Percentiles rank a stretch among this genome's conserved stretches.
phyloP scores from a whole-genome alignment of 2,113 vertebrate genomes.

The Odobenus rosmarus region DNA sequence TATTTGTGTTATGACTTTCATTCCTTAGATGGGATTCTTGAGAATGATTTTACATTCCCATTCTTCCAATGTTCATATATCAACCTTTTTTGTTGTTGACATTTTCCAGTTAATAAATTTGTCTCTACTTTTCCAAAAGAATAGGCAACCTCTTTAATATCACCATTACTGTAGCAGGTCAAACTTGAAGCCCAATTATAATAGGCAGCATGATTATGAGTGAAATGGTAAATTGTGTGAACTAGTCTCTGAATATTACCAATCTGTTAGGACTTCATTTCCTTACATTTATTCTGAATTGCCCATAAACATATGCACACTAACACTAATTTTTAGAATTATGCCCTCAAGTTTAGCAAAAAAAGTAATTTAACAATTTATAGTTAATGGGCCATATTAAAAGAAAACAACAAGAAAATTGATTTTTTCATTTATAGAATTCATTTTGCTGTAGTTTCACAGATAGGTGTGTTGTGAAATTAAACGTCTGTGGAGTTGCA shows the following conservation, averaged over 20 bases:
- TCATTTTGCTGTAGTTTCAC: background rate
- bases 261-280: background rate
- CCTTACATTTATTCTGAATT: background rate
- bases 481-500: background rate
- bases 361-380: background rate
- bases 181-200: background rate
- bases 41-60: background rate
- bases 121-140: background rate
- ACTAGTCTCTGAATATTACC: background rate
- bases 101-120: constrained; percentile 41
- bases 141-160: background rate
- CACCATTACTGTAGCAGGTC: background rate
- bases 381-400: background rate
- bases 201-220: background rate
- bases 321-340: background rate
- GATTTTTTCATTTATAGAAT: background rate
- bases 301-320: background rate
- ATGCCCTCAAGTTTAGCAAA: background rate
- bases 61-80: background rate
- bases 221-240: background rate
- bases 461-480: background rate
- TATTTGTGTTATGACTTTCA: background rate
- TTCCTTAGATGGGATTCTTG: background rate
- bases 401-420: background rate
- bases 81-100: background rate